phyloP scores from a whole-genome alignment of 2,797 vertebrate species.

The Xyrichtys novacula region DNA sequence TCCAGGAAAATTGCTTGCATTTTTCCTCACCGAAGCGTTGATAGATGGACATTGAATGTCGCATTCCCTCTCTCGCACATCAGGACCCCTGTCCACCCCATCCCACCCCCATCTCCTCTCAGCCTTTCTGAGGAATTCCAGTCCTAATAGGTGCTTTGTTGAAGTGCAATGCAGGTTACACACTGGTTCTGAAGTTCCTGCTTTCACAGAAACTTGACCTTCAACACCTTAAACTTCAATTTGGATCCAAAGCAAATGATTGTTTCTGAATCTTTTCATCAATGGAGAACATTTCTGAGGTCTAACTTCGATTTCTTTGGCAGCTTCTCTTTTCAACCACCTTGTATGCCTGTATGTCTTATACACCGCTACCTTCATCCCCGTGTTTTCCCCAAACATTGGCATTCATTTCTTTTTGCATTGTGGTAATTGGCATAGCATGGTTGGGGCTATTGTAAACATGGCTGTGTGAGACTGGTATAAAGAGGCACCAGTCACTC shows the following conservation, averaged over 20 bases:
- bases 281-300: slow-evolving; percentile 43
- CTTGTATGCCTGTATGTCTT: slow-evolving; percentile 14
- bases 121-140: slow-evolving; percentile 62
- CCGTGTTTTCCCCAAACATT: slow-evolving; percentile 74
- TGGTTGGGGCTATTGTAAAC: slow-evolving; percentile 80
- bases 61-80: slow-evolving; percentile 64
- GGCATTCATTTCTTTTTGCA: slow-evolving; percentile 68
- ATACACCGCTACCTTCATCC: slow-evolving; percentile 65
- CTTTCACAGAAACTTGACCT: slow-evolving; percentile 49
- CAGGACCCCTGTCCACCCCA: slow-evolving; percentile 23
- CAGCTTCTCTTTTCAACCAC: slow-evolving; percentile 7
- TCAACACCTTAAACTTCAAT: slow-evolving; percentile 18
- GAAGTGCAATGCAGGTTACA: slow-evolving; percentile 50
- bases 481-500: slow-evolving; percentile 79
- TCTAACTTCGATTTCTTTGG: slow-evolving; percentile 54
- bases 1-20: slow-evolving; percentile 80
- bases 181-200: slow-evolving; percentile 41
- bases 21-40: slow-evolving; percentile 73
- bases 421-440: slow-evolving; percentile 80
- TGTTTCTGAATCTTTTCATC: slow-evolving; percentile 88
- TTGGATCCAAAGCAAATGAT: slow-evolving; percentile 42
- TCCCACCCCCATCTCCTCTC: slow-evolving; percentile 18
- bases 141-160: slow-evolving; percentile 69
- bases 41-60: slow-evolving; percentile 80
- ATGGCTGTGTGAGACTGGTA: slow-evolving; percentile 77